Conservation (phyloP, 2,797 vertebrate species). For the Pseudomugil gertrudae region DNA sequence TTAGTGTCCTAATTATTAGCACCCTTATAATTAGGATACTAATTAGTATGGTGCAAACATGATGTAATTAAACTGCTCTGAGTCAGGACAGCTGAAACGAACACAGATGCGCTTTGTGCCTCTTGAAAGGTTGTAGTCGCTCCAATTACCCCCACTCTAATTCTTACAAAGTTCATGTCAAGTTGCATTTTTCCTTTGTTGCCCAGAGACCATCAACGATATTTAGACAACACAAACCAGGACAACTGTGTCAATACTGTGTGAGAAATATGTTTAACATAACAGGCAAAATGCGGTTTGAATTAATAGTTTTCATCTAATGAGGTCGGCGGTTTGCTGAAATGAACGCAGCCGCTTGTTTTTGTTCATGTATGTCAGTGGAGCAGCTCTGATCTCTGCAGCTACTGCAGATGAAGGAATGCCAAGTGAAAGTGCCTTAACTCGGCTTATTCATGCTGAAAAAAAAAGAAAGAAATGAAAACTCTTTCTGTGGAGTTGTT, state of each 20-base stretch:
- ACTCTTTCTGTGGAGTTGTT: conserved; percentile 22
- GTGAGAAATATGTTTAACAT: conserved; percentile 18
- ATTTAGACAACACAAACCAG: conserved; percentile 8
- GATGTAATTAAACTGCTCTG: conserved; percentile 70
- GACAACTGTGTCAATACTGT: conserved; percentile 9
- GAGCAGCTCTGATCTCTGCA: conserved; percentile 30
- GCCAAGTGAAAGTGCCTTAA: conserved; percentile 23
- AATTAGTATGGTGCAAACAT: conserved; percentile 74
- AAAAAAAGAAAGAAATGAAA: conserved; percentile 6
- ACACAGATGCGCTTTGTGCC: conserved; percentile 59
- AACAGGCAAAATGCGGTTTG: background rate
- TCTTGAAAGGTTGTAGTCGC: conserved; percentile 59
- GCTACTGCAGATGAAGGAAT: conserved; percentile 12
- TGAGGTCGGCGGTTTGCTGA: background rate
- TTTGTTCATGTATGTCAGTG: background rate
- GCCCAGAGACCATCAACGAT: conserved; percentile 34
- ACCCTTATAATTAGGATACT: conserved; percentile 59
- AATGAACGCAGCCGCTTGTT: background rate
- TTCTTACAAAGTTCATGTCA: conserved; percentile 28
- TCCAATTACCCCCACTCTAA: conserved; percentile 68
- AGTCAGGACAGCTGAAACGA: conserved; percentile 65
- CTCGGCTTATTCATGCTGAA: conserved; percentile 10
- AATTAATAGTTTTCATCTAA: background rate
- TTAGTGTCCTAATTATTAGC: background rate
- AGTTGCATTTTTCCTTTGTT: conserved; percentile 24